Conservation (phyloP, 2,113 vertebrate species). For the Corythaixoides concolor region DNA sequence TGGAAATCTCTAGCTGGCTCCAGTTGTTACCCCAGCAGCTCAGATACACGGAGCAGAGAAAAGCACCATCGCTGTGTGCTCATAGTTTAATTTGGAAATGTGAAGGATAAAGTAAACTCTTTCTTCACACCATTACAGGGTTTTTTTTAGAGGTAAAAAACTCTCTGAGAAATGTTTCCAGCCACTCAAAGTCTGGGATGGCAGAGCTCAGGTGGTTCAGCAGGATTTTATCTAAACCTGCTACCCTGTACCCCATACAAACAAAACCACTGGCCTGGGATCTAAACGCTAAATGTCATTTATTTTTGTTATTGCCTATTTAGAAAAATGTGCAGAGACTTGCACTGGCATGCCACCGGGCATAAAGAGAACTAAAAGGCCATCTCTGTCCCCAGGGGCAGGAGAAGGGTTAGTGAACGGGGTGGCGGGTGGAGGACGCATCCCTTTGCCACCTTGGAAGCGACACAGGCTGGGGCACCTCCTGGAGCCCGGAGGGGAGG, state of each 20-base stretch:
- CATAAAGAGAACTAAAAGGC: background rate
- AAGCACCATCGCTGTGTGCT: background rate
- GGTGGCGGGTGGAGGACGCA: fast-evolving
- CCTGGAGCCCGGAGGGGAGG: background rate
- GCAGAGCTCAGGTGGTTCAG: background rate
- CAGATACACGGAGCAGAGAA: background rate
- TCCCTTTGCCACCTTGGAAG: background rate
- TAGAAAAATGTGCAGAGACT: background rate
- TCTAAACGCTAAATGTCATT: background rate
- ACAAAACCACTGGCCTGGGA: background rate
- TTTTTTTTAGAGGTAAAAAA: background rate
- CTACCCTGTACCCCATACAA: background rate
- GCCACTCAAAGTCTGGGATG: background rate
- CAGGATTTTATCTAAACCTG: background rate
- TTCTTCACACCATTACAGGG: background rate
- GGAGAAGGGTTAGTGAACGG: background rate
- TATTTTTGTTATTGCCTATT: background rate
- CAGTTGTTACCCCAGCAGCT: fast-evolving
- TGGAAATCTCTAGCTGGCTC: background rate
- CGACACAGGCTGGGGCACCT: fast-evolving
- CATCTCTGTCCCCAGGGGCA: background rate
- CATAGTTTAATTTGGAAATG: background rate
- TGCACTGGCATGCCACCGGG: background rate
- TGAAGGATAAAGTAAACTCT: background rate
- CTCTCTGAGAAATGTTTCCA: background rate